Percentiles rank a stretch among this genome's conserved stretches.
phyloP scores from a whole-genome alignment of 1,140 invertebrate genomes.

The Meloidogyne chitwoodi region DNA sequence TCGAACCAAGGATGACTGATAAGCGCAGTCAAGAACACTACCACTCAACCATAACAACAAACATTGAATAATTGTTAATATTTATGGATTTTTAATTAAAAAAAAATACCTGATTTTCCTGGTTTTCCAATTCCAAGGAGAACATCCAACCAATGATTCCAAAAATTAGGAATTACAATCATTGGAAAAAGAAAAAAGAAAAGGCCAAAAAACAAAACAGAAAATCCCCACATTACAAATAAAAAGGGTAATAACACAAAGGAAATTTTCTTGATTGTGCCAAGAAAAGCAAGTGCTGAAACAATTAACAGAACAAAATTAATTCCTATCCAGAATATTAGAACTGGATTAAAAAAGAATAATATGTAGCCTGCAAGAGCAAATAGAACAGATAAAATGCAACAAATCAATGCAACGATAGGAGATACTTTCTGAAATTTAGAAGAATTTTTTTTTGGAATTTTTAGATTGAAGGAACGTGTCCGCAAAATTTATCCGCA shows the following conservation, averaged over 20 bases:
- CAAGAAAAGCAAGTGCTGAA: neutral
- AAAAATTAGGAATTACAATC: neutral
- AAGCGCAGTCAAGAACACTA: too few species aligned
- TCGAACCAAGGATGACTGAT: too few species aligned
- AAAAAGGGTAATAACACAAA: neutral
- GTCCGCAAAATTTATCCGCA: too few species aligned
- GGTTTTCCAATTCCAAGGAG: neutral
- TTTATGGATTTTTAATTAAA: too few species aligned
- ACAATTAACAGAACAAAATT: neutral
- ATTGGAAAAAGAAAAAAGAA: neutral
- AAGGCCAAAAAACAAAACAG: neutral
- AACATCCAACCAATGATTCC: neutral
- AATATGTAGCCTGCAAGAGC: neutral
- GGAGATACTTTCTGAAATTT: neutral
- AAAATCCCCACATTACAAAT: neutral
- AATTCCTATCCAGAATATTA: neutral
- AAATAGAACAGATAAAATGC: neutral
- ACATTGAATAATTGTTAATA: too few species aligned
- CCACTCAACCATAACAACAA: too few species aligned
- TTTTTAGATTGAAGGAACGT: too few species aligned
- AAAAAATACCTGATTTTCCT: neutral
- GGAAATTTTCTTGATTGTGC: neutral
- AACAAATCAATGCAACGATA: neutral
- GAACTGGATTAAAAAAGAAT: neutral
- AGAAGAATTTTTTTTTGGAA: too few species aligned